phyloP scores from a whole-genome alignment of 2,888 invertebrate species.

The Mactromeris polynyma region DNA sequence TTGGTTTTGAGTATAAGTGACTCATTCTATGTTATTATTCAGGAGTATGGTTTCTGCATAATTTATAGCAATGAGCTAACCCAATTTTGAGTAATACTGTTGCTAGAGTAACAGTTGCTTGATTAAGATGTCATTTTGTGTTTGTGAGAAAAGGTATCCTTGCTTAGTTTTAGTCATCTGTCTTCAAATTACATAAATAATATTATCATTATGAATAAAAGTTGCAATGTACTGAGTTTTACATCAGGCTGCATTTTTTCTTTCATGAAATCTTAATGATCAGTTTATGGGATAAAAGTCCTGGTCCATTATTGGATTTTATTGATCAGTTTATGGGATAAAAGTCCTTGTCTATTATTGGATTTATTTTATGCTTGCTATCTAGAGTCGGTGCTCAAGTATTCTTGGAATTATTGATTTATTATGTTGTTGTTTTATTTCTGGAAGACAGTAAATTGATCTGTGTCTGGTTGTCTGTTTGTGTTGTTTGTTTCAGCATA shows the following conservation, averaged over 20 bases:
- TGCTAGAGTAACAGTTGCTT: too few species aligned
- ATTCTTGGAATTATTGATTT: neutral
- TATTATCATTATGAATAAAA: too few species aligned
- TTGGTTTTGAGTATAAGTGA: neutral
- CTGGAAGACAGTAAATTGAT: neutral
- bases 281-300: too few species aligned
- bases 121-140: neutral
- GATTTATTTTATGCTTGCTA: neutral
- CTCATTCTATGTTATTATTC: neutral
- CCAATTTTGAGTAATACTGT: neutral
- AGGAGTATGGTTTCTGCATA: neutral
- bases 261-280: neutral
- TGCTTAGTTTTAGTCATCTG: neutral
- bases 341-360: neutral
- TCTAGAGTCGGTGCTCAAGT: neutral
- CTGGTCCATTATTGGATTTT: neutral
- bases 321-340: neutral
- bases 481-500: neutral
- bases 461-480: neutral
- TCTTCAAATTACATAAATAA: neutral
- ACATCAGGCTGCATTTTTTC: neutral
- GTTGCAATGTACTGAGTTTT: neutral
- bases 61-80: neutral
- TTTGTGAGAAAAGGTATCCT: neutral
- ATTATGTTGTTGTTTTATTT: neutral